A percentile compares a stretch with the other conserved stretches of the same genome.
Evolutionary conservation across 2,797 vertebrate species (phyloP).

Genomic region (Danio aesculapii): DNA sequence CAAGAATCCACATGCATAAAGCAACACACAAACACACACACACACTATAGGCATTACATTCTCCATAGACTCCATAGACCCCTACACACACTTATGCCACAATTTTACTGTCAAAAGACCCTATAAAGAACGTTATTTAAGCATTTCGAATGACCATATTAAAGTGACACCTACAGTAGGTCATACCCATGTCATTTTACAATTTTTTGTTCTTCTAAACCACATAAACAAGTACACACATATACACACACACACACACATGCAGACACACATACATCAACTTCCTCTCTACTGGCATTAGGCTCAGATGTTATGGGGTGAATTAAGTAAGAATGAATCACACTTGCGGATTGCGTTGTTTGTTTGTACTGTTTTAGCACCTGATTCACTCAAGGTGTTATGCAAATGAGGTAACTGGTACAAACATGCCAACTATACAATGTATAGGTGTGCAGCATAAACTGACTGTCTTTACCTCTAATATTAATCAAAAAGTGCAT

Average conservation of each 20-base stretch:
- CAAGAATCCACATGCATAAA: constrained; percentile 3
- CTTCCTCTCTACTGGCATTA: not conserved
- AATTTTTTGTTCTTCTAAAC: no score
- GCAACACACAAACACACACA: not conserved
- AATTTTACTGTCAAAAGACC: no score
- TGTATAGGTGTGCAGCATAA: not conserved
- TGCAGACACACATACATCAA: not conserved
- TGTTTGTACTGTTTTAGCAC: not conserved
- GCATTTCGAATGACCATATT: no score
- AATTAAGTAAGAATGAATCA: not conserved
- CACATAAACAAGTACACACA: no score
- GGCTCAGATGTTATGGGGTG: not conserved
- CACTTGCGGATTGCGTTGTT: not conserved
- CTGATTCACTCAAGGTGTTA: constrained; percentile 5
- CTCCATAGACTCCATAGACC: no score
- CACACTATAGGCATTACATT: no score
- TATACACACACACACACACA: no score
- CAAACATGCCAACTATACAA: constrained; percentile 1
- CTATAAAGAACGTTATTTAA: no score
- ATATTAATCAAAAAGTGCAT: no score
- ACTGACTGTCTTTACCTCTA: not conserved
- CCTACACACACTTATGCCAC: no score
- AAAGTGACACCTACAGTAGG: no score
- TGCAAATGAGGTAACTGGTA: constrained; percentile 11
- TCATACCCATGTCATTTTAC: no score